Evolutionary conservation across 2,888 invertebrate genomes (phyloP).

Genomic region (Leptarthrus brevirostris): DNA sequence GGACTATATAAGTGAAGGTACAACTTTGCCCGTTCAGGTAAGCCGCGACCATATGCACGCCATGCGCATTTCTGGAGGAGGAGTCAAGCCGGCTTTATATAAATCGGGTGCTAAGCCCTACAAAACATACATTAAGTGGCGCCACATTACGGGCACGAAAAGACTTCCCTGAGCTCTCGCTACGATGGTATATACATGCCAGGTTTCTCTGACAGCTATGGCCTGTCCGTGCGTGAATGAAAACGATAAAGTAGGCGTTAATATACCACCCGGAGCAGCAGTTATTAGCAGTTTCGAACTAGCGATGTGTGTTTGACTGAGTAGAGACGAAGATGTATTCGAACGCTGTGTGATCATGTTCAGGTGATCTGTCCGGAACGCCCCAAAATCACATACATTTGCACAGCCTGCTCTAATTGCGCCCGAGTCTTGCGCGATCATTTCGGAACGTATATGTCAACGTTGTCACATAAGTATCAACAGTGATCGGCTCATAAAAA

Average conservation of each 20-base stretch:
- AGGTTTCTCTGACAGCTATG: background rate
- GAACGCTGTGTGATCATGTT: background rate
- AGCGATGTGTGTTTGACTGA: slow-evolving; percentile 16
- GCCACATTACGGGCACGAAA: background rate
- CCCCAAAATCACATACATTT: slow-evolving; percentile 6
- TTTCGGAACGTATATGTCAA: background rate
- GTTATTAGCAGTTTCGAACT: background rate
- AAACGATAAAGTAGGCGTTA: slow-evolving; percentile 18
- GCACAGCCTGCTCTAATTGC: background rate
- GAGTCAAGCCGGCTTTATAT: slow-evolving; percentile 21
- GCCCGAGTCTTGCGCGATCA: slow-evolving; percentile 5
- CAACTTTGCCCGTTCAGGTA: background rate
- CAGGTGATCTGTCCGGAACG: slow-evolving; percentile 23
- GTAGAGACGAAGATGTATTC: slow-evolving; percentile 5
- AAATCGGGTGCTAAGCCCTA: slow-evolving; percentile 18
- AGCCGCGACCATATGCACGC: background rate
- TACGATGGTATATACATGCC: background rate
- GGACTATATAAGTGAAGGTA: background rate
- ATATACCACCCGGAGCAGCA: slow-evolving; percentile 24
- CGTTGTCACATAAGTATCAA: slow-evolving; percentile 34
- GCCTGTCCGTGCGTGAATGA: slow-evolving; percentile 8
- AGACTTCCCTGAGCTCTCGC: background rate
- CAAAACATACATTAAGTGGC: background rate
- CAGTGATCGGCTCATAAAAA: slow-evolving; percentile 11
- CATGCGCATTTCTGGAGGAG: slow-evolving; percentile 30